Conservation (phyloP, 2,797 vertebrate genomes). For the Brotula barbata region DNA sequence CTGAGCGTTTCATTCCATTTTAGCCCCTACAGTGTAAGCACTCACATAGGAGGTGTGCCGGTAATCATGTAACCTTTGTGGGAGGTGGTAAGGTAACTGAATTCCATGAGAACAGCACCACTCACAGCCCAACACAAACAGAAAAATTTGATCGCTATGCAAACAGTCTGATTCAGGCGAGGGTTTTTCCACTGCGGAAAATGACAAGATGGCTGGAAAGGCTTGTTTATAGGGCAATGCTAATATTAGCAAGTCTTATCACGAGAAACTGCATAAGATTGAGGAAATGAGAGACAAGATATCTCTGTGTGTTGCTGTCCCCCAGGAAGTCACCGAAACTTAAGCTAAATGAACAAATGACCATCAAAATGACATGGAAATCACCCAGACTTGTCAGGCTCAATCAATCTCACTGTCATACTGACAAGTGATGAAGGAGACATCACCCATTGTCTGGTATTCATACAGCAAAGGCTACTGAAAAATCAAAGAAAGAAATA, state of each 20-base stretch:
- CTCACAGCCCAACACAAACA: conserved; percentile 18
- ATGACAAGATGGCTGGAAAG: conserved; percentile 51
- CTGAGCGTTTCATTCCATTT: conserved; percentile 48
- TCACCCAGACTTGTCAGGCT: conserved; percentile 53
- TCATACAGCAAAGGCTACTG: conserved; percentile 29
- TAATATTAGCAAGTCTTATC: conserved; percentile 69
- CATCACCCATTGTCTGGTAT: conserved; percentile 44
- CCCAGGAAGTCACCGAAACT: conserved; percentile 54
- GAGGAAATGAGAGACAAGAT: conserved; percentile 54
- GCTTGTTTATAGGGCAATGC: conserved; percentile 48
- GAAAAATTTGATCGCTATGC: conserved; percentile 55
- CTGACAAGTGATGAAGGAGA: conserved; percentile 32
- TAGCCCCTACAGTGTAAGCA: conserved; percentile 51
- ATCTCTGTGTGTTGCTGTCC: conserved; percentile 33
- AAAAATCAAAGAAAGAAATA: conserved; percentile 50
- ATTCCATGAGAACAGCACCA: conserved; percentile 57
- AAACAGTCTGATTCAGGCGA: conserved; percentile 59
- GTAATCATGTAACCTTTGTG: conserved; percentile 57
- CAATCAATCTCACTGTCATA: conserved; percentile 49
- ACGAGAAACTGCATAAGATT: conserved; percentile 46
- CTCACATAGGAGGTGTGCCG: conserved; percentile 37
- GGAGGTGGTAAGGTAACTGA: conserved; percentile 56
- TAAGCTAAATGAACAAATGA: conserved; percentile 61
- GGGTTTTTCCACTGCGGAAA: conserved; percentile 70
- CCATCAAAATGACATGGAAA: conserved; percentile 68